Base-by-base conservation (phyloP, 2,888 invertebrate species). In the Schizotus pectinicornis region DNA sequence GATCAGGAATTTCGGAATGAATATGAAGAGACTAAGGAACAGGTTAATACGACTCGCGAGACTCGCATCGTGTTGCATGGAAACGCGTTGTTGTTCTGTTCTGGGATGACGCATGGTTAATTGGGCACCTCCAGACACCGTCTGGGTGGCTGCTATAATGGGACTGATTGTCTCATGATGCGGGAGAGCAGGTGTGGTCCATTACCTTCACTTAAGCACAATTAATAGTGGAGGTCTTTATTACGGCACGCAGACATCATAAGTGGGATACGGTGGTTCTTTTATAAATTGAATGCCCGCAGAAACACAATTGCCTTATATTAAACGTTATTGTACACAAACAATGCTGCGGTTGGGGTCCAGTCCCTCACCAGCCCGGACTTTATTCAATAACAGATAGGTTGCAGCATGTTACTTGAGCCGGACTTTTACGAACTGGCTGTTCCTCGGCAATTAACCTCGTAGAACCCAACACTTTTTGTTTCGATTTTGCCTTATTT, bases 141-240 rank as follows among this genome's bases (percentile, higher is more conserved):
- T 56, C 53, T 49, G 50, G 52, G 52, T 46, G 56, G 56, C 33
- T 36, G 52, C 55, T 56, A 51, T 32, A 48, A 48, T 48, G 37
- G 37, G 37, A 48, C 32, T 37, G 48, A 68, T 72, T 69, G 71
- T 68, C 65, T 68, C 60, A 63, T 50, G 56, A 74, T 74, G 74
- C 73, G 74, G 72, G 72, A 74, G 61, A 66, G 72, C 77, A 77
- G 77, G 77, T 77, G 77, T 77, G 73, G 74, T 73, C 75, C 72
- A 76, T 76, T 76, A 77, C 76, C 77, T 77, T 71, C 73, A 76
- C 72, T 76, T 76, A 75, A 67, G 68, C 61, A 71, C 74, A 74
- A 75, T 75, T 74, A 74, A 71, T 72, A 69, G 67, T 50, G 59
- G 66, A 72, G 70, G 71, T 72, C 72, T 73, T 71, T 73, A 72